Evolutionary conservation across 2,888 invertebrate species (phyloP), one percentile per base, ranked within the genome.

Genomic region (Stenodema calcarata): DNA sequence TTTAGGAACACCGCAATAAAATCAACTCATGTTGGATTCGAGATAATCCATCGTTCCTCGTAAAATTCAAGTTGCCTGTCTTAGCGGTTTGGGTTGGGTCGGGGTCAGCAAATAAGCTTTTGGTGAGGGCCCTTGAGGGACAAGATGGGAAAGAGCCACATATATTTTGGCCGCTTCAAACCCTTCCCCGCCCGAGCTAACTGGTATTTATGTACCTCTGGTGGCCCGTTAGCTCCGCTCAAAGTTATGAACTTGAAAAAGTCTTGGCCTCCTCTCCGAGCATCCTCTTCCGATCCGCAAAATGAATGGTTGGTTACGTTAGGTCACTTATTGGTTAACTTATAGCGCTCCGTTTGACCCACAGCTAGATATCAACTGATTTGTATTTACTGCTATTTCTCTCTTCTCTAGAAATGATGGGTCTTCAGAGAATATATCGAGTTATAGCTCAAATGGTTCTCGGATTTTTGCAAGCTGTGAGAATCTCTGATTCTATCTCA

Each of bases 191-290:
- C 75, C 47, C 18, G 44, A 3, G 12, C 80, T 81, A 81, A 81
- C 80, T 54, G n/a, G 80, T 81, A 81, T 81, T 81, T 81, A 81
- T 81, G 54, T 54, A 81, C 80, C 80, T 81, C 80, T 62, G 54
- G 80, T 54, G 80, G 80, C 80, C 80, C 80, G 42, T 81, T 81
- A 81, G 54, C 80, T 81, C 62, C 54, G 28, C 50, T 28, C 80
- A 54, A 62, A 81, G 80, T 81, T 54, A 81, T 81, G 54, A 81
- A 81, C 80, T 81, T 62, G 80, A 81, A 81, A 62, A 81, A 81
- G 54, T 81, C 62, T 81, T 62, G 41, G 80, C 62, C 80, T 44
- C 42, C 27, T 78, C 41, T 62, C 62, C 62, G 62, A 14, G 35
- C 28, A 14, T 18, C 18, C 70, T 9, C n/a, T 23, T 41, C 35